phyloP scores from a whole-genome alignment of 2,888 invertebrate species.

The Diabrotica balteata region DNA sequence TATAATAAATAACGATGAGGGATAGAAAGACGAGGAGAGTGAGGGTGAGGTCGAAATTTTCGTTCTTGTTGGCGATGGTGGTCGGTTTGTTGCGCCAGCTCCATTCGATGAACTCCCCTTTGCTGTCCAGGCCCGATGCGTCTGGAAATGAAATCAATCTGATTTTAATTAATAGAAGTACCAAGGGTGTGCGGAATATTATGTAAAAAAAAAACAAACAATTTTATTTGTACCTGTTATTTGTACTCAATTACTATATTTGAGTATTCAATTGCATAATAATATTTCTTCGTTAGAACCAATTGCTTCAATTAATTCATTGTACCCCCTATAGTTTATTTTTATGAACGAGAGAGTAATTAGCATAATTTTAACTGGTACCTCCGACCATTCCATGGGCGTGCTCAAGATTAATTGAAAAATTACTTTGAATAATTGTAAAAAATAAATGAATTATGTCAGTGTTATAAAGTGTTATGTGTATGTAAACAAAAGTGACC shows the following conservation, averaged over 20 bases:
- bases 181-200: neutral
- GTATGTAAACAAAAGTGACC: too few species aligned
- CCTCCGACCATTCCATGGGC: too few species aligned
- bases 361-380: too few species aligned
- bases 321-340: too few species aligned
- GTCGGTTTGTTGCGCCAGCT: conserved; percentile 65
- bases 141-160: conserved; percentile 53
- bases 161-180: conserved; percentile 44
- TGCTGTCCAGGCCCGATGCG: conserved; percentile 62
- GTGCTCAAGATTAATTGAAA: too few species aligned
- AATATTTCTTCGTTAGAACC: too few species aligned
- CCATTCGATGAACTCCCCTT: conserved; percentile 61
- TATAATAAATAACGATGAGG: conserved; percentile 53
- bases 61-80: conserved; percentile 46
- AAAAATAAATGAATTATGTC: too few species aligned
- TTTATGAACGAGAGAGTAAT: too few species aligned
- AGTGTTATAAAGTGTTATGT: too few species aligned
- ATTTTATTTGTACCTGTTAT: neutral
- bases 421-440: too few species aligned
- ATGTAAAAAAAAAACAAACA: neutral
- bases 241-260: neutral
- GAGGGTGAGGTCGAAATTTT: conserved; percentile 55
- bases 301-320: too few species aligned
- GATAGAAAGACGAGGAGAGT: conserved; percentile 56
- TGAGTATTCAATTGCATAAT: too few species aligned